phyloP scores from a whole-genome alignment of 2,888 invertebrate species.

The Troilus luridus region DNA sequence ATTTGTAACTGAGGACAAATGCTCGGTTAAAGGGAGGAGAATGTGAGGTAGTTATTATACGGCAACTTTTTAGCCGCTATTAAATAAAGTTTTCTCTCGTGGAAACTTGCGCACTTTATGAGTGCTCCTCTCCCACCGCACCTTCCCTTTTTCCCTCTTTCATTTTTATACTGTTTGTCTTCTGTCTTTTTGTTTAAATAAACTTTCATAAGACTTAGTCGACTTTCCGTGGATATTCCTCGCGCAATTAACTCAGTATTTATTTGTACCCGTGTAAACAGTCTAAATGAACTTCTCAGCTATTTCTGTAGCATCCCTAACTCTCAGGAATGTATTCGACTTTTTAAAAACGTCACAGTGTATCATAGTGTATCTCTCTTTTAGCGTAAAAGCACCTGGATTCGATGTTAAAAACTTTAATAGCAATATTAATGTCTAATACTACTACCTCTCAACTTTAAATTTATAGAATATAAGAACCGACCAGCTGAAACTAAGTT shows the following conservation, averaged over 20 bases:
- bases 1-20: conserved; percentile 25
- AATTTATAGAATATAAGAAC: too few relatives aligned
- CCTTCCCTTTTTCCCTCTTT: not conserved
- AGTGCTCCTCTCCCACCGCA: not conserved
- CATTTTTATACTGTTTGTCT: not conserved
- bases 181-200: conserved; percentile 7
- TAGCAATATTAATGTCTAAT: too few relatives aligned
- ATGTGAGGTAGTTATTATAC: not conserved
- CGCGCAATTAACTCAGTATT: not conserved
- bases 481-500: too few relatives aligned
- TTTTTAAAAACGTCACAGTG: not conserved
- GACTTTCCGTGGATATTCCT: not conserved
- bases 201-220: not conserved
- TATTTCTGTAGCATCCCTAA: not conserved
- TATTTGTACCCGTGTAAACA: not conserved
- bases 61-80: not conserved
- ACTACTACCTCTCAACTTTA: too few relatives aligned
- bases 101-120: conserved; percentile 6
- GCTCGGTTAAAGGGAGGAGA: not conserved
- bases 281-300: not conserved
- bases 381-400: too few relatives aligned
- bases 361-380: too few relatives aligned
- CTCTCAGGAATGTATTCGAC: not conserved
- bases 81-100: not conserved
- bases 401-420: too few relatives aligned